phyloP scores from a whole-genome alignment of 2,797 vertebrate genomes.

The Melanotaenia pygmaea region DNA sequence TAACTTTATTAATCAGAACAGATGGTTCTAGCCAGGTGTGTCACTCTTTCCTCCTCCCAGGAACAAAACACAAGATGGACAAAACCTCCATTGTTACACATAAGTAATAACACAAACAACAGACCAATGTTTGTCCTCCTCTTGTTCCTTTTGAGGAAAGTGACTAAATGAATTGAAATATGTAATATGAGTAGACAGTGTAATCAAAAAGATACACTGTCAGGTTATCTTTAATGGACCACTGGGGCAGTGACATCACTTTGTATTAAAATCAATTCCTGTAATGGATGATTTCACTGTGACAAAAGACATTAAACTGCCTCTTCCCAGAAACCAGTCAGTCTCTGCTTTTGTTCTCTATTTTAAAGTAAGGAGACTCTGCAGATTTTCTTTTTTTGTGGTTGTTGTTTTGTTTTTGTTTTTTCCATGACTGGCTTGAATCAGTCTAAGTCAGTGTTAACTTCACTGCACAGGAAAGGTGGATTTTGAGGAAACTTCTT shows the following conservation, averaged over 20 bases:
- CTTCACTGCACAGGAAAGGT: too few relatives aligned
- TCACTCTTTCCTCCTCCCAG: too few relatives aligned
- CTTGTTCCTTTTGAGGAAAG: background rate
- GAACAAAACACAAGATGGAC: too few relatives aligned
- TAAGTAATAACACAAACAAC: background rate
- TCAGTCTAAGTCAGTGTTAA: too few relatives aligned
- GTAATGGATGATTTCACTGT: background rate
- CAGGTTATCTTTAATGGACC: conserved; percentile 1
- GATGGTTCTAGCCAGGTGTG: too few relatives aligned
- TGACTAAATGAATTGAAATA: background rate
- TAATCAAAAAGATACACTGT: background rate
- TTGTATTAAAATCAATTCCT: background rate
- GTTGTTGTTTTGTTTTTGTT: too few relatives aligned
- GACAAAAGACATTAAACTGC: background rate
- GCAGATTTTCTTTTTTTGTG: too few relatives aligned
- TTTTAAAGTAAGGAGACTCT: too few relatives aligned
- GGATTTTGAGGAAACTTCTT: too few relatives aligned
- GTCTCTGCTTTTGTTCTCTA: background rate
- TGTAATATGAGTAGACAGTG: background rate
- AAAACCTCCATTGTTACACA: too few relatives aligned
- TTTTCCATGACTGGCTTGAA: too few relatives aligned
- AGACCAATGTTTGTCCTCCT: background rate
- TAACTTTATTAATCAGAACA: too few relatives aligned
- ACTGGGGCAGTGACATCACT: background rate
- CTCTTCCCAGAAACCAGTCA: background rate